Conservation (phyloP, 2,888 invertebrate species). For the Lymantria dispar region DNA sequence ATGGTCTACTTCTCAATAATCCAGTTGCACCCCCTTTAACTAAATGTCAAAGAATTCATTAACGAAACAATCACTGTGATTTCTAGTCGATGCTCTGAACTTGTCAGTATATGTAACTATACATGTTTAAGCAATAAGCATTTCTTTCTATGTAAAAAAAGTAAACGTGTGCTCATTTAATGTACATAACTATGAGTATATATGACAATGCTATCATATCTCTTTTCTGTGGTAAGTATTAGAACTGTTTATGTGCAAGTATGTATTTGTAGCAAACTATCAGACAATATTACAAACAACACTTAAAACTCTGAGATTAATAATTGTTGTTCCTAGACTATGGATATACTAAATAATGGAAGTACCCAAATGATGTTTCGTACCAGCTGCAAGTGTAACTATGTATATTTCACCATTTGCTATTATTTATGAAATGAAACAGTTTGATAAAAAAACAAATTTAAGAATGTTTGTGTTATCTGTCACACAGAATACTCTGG, state of each 20-base stretch:
- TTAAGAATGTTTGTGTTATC: no score
- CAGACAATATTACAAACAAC: no score
- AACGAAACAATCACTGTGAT: conserved; percentile 61
- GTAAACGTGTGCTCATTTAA: conserved; percentile 54
- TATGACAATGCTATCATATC: conserved; percentile 27
- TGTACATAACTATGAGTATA: conserved; percentile 45
- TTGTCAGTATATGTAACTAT: conserved; percentile 47
- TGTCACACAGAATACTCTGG: no score
- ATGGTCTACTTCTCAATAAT: background rate
- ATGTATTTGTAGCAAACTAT: background rate
- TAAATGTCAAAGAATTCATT: conserved; percentile 14
- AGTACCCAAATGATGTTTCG: no score
- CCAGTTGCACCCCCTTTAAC: background rate
- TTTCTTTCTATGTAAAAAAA: conserved; percentile 54
- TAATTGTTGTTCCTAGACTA: no score
- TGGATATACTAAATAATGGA: no score
- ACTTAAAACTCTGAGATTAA: no score
- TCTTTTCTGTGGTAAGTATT: conserved; percentile 19
- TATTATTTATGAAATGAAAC: no score
- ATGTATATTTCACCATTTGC: no score
- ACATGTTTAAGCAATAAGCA: conserved; percentile 56
- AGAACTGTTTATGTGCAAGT: conserved; percentile 20
- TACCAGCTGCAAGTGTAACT: no score
- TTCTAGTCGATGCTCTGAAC: conserved; percentile 68
- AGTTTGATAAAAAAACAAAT: no score